A percentile compares a stretch with the other conserved stretches of the same genome.
phyloP scores from a whole-genome alignment of 2,888 invertebrate species.

The Xestia c-nigrum region DNA sequence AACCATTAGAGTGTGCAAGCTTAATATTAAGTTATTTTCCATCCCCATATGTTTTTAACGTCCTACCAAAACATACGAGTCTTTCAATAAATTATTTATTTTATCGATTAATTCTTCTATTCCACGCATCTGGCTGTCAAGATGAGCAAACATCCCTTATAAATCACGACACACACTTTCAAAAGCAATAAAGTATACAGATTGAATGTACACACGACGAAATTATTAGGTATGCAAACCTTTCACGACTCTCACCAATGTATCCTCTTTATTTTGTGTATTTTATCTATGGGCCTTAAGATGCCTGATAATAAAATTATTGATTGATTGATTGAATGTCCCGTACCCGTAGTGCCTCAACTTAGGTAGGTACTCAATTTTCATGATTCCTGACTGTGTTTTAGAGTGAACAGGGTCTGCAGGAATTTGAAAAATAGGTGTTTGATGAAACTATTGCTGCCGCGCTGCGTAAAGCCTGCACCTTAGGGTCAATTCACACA shows the following conservation, averaged over 20 bases:
- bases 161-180: conserved; percentile 51
- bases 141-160: conserved; percentile 41
- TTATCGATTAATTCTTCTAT: conserved; percentile 19
- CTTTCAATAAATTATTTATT: conserved; percentile 43
- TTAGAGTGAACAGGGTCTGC: too few species aligned
- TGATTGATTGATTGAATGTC: too few species aligned
- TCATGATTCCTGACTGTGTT: too few species aligned
- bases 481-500: too few species aligned
- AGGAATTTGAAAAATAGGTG: too few species aligned
- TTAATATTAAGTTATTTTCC: neutral
- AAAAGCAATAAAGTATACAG: conserved; percentile 45
- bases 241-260: neutral
- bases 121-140: neutral
- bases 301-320: too few species aligned
- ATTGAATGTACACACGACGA: conserved; percentile 15
- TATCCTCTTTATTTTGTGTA: too few species aligned
- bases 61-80: neutral
- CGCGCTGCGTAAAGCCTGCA: too few species aligned
- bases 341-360: neutral
- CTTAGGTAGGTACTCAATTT: neutral
- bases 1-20: fast-evolving
- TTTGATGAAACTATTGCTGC: too few species aligned
- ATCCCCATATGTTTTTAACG: neutral
- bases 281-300: too few species aligned
- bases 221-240: neutral